Evolutionary conservation across 2,797 vertebrate genomes (phyloP).

Genomic region (Hippocampus kuda): DNA sequence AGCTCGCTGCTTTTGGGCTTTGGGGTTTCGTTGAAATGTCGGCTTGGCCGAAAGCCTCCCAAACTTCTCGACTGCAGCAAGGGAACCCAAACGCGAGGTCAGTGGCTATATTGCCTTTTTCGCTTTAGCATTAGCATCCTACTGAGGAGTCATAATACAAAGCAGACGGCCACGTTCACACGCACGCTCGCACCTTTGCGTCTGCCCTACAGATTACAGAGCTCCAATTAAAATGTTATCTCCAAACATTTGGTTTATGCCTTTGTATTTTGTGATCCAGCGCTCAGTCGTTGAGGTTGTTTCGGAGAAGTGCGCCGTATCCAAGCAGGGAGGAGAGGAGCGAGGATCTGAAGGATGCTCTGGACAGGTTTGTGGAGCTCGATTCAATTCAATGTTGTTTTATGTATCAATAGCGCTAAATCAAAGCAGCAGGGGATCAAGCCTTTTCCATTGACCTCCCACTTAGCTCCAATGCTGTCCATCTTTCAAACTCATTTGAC

Average conservation of each 20-base stretch:
- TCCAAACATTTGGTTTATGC: neutral
- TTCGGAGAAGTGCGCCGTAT: slow-evolving; percentile 62
- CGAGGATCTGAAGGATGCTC: slow-evolving; percentile 55
- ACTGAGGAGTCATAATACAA: neutral
- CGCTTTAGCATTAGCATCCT: slow-evolving; percentile 24
- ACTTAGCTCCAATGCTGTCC: too few species aligned
- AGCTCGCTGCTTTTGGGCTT: neutral
- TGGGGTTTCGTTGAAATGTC: slow-evolving; percentile 47
- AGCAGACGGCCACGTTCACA: neutral
- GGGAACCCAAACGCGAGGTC: slow-evolving; percentile 66
- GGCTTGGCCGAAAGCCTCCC: slow-evolving; percentile 56
- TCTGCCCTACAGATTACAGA: neutral
- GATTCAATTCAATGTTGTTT: too few species aligned
- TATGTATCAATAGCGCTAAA: too few species aligned
- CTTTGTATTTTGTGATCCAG: slow-evolving; percentile 19
- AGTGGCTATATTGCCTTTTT: slow-evolving; percentile 6
- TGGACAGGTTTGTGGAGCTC: slow-evolving; percentile 50
- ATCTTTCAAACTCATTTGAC: too few species aligned
- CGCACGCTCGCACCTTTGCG: neutral
- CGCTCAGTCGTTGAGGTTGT: slow-evolving; percentile 58
- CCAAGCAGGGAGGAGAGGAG: slow-evolving; percentile 59
- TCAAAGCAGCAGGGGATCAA: too few species aligned
- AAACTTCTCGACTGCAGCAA: slow-evolving; percentile 45
- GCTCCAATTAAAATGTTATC: neutral
- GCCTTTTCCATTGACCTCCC: too few species aligned